Conservation (phyloP, 2,797 vertebrate genomes). For the Eupleurogrammus muticus region DNA sequence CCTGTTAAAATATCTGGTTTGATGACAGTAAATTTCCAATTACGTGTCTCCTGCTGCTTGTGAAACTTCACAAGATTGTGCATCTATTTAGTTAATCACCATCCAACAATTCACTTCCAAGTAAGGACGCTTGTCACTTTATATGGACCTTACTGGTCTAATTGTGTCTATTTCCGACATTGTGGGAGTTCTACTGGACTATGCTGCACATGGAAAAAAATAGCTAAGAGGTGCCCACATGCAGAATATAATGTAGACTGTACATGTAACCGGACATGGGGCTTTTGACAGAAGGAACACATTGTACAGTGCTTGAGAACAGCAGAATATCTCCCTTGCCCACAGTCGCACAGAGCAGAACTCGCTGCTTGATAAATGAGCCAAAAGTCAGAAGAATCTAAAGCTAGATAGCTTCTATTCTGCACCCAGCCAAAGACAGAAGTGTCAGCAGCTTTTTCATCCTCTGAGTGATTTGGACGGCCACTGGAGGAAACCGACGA, state of each 20-base stretch:
- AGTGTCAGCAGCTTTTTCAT: slow-evolving; percentile 80
- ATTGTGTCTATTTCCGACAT: too few species aligned
- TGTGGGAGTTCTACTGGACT: too few species aligned
- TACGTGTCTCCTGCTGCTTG: too few species aligned
- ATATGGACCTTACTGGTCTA: too few species aligned
- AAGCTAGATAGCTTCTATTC: slow-evolving; percentile 80
- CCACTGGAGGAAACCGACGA: slow-evolving; percentile 81
- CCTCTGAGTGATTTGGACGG: slow-evolving; percentile 81
- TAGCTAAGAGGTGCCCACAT: too few species aligned
- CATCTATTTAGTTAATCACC: too few species aligned
- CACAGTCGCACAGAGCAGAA: slow-evolving; percentile 53
- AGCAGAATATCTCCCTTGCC: slow-evolving; percentile 59
- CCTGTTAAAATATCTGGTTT: too few species aligned
- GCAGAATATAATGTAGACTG: background rate
- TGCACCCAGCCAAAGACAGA: slow-evolving; percentile 68
- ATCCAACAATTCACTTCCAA: too few species aligned
- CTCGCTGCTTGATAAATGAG: slow-evolving; percentile 77
- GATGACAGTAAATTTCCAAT: too few species aligned
- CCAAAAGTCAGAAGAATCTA: slow-evolving; percentile 74
- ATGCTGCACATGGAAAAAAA: too few species aligned
- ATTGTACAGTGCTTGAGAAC: slow-evolving; percentile 37
- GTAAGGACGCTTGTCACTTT: too few species aligned
- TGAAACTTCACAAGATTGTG: too few species aligned
- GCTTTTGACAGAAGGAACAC: slow-evolving; percentile 29
- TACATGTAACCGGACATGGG: slow-evolving; percentile 10